A percentile compares a stretch with the other conserved stretches of the same genome.
Conservation (phyloP, 2,888 invertebrate genomes). For the Tubiluchus corallicola region DNA sequence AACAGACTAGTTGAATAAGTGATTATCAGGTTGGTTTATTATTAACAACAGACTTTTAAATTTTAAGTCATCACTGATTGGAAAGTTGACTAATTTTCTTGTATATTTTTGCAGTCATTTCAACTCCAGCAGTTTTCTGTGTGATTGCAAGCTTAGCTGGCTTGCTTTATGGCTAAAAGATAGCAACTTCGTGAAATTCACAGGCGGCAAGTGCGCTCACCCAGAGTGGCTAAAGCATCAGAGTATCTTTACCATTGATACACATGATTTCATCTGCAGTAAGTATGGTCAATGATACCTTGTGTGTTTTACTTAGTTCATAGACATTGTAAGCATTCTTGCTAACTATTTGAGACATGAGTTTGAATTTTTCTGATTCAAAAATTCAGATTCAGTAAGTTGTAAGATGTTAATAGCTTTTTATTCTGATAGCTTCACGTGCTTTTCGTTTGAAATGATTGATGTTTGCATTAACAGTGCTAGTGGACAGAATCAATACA, state of each 20-base stretch:
- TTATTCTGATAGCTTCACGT: background rate
- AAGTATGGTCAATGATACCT: no score
- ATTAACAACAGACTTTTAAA: no score
- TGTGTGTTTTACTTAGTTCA: no score
- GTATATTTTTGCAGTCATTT: slow-evolving; percentile 29
- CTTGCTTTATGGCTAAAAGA: slow-evolving; percentile 56
- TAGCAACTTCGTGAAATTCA: slow-evolving; percentile 35
- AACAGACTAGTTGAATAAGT: no score
- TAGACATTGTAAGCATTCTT: no score
- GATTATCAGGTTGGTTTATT: no score
- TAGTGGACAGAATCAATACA: no score
- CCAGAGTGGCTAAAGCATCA: slow-evolving; percentile 54
- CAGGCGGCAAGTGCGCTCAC: slow-evolving; percentile 58
- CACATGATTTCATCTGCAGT: slow-evolving; percentile 32
- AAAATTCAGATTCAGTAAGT: slow-evolving; percentile 2
- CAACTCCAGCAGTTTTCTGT: slow-evolving; percentile 55
- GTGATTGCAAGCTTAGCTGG: slow-evolving; percentile 76
- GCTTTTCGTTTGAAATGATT: background rate
- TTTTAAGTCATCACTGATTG: no score
- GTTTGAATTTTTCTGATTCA: background rate
- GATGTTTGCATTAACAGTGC: no score
- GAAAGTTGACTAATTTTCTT: background rate
- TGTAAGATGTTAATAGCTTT: background rate
- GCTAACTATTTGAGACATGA: no score
- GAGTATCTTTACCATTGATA: slow-evolving; percentile 43